A percentile compares a stretch with the other conserved stretches of the same genome.
phyloP scores from a whole-genome alignment of 2,888 invertebrate species.

The Drosophila setosimentum region DNA sequence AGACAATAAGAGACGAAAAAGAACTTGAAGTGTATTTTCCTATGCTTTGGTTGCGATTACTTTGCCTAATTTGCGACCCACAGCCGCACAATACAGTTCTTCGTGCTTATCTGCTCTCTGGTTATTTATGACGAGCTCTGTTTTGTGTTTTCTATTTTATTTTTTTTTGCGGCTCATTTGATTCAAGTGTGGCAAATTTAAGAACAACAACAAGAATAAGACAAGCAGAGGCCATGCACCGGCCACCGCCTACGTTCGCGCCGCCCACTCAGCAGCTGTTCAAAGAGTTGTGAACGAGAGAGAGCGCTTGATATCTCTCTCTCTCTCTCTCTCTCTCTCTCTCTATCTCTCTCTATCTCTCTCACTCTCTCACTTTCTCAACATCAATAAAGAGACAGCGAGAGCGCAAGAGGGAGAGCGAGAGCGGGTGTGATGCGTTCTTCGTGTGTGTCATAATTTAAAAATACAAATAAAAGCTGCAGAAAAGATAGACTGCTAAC shows the following conservation, averaged over 20 bases:
- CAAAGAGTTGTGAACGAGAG: slow-evolving; percentile 43
- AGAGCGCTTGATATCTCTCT: slow-evolving; percentile 7
- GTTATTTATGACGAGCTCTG: slow-evolving; percentile 39
- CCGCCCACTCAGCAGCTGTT: slow-evolving; percentile 76
- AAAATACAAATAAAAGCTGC: slow-evolving; percentile 76
- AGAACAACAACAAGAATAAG: slow-evolving; percentile 37
- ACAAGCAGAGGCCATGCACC: slow-evolving; percentile 29
- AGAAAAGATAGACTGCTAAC: slow-evolving; percentile 58
- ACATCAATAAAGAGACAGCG: neutral
- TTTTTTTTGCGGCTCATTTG: slow-evolving; percentile 55
- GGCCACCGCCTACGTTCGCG: slow-evolving; percentile 33
- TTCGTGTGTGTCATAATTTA: slow-evolving; percentile 83
- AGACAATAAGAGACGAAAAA: slow-evolving; percentile 53
- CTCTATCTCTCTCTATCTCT: slow-evolving; percentile 5
- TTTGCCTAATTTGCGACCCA: slow-evolving; percentile 30
- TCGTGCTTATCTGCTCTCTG: slow-evolving; percentile 37
- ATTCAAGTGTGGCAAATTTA: slow-evolving; percentile 57
- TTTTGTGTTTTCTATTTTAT: slow-evolving; percentile 20
- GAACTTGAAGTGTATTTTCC: slow-evolving; percentile 61
- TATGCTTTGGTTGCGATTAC: slow-evolving; percentile 26
- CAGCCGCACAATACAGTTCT: slow-evolving; percentile 21
- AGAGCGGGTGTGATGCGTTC: slow-evolving; percentile 30
- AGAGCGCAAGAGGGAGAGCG: slow-evolving; percentile 2
- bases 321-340: slow-evolving; percentile 11
- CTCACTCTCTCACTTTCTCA: slow-evolving; percentile 11